Base-by-base conservation (phyloP, 2,113 vertebrate genomes). In the Bufo gargarizans region DNA sequence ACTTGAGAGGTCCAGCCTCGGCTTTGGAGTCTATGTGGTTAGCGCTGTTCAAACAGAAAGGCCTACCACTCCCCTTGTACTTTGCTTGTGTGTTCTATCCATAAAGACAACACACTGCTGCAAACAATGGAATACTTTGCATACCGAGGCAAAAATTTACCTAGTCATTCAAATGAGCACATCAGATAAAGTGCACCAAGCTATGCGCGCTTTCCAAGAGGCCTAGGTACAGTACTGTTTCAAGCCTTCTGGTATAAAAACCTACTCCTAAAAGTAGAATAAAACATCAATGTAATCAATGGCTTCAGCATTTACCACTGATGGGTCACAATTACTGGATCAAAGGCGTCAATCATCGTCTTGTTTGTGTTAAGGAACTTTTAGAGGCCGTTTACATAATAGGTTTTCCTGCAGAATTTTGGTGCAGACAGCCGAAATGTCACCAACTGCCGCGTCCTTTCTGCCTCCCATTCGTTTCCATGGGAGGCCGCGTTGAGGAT, bases 121-220 rank as follows among this genome's bases (percentile, higher is more conserved):
- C 59, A 76, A 86, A 86, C 84, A 86, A 86, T 50, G 85, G 59
- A 12, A 78, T 8, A 65, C 85, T 86, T 86, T 86, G 85, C 74
- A 86, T 86, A 86, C 79, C 76, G 61, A 86, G 63, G 85, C n/a
- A 19, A 8, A 45, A 78, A 86, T 86, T 67, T 79, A 78, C 76
- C 76, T 78, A 79, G 47, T 17, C 49, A 79, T 78, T 86, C 59
- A 67, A 63, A 86, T 78, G 45, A 78, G 59, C 16, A 14, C 33
- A 72, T 58, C 33, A 74, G 69, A 72, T 8, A 74, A 58, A 20
- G 56, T 9, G 14, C 83, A 74, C 16, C 22, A 7, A 74, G 53
- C 13, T 11, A 19, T 12, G 22, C 33, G 6, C 50, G 20, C 56
- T 43, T 45, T 80, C 22, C 20, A 80, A 80, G 56, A 17, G 58